Percentiles rank a stretch among this genome's conserved stretches.
These are phyloP conservation scores for Neodiprion fabricii DNA, from an alignment of 1,140 invertebrate genomes.

Conservation along the genomic window DNA sequence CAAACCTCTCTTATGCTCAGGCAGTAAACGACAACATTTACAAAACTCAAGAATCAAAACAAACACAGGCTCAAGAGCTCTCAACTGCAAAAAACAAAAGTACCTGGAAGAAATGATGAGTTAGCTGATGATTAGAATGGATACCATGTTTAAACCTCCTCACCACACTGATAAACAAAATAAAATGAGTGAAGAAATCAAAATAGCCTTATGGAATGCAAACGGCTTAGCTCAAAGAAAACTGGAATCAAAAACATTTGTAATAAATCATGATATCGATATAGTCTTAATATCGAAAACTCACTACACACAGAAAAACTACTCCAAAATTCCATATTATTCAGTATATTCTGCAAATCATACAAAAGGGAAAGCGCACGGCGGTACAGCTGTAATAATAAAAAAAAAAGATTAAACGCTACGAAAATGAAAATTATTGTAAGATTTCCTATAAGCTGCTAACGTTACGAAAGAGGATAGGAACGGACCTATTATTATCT, in stretches of 20 bases:
- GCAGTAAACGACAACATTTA: too few relatives aligned
- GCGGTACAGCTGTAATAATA: constrained; percentile 25
- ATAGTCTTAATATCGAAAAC: constrained; percentile 29
- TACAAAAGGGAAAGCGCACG: constrained; percentile 27
- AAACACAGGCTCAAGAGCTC: too few relatives aligned
- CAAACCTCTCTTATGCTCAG: too few relatives aligned
- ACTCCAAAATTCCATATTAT: constrained; percentile 26
- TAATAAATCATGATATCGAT: constrained; percentile 30
- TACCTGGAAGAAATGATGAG: too few relatives aligned
- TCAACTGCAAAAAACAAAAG: too few relatives aligned
- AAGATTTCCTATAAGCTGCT: too few relatives aligned
- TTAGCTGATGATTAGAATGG: background rate
- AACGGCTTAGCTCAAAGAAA: constrained; percentile 30
- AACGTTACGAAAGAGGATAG: too few relatives aligned
- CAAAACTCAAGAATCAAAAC: too few relatives aligned
- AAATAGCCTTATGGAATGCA: constrained; percentile 26
- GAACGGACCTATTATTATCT: too few relatives aligned
- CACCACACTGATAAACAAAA: background rate
- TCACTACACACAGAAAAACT: constrained; percentile 28
- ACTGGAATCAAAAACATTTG: constrained; percentile 29
- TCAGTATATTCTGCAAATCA: constrained; percentile 23
- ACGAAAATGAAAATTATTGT: background rate
- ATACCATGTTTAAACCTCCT: background rate
- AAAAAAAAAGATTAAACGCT: constrained; percentile 15
- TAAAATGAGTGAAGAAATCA: constrained; percentile 9